These are phyloP conservation scores for Drosophila dunni DNA, from an alignment of 1,140 invertebrate species.

Conservation along the genomic window DNA sequence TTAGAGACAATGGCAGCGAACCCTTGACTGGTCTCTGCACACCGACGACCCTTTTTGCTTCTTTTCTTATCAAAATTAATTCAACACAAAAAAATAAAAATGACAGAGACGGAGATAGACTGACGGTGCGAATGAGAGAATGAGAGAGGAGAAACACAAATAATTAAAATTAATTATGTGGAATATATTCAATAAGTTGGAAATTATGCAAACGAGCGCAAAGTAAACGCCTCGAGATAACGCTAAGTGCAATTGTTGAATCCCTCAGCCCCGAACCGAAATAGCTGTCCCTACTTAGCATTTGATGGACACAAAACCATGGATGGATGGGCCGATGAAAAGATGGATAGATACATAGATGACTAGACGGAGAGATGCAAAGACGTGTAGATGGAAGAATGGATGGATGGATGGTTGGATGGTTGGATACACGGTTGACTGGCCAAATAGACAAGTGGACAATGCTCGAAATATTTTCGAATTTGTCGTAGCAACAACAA, in stretches of 20 bases:
- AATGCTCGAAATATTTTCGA: slow-evolving; percentile 61
- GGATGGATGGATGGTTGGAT: slow-evolving; percentile 9
- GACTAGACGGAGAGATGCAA: slow-evolving; percentile 15
- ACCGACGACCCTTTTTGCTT: slow-evolving; percentile 59
- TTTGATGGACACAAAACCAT: slow-evolving; percentile 58
- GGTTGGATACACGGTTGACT: not conserved
- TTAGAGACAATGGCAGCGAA: slow-evolving; percentile 70
- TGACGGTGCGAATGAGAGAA: not conserved
- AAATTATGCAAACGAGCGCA: slow-evolving; percentile 80
- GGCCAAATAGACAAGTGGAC: slow-evolving; percentile 18
- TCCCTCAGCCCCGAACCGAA: slow-evolving; percentile 46
- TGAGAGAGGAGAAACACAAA: slow-evolving; percentile 48
- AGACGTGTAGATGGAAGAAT: not conserved
- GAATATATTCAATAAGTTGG: slow-evolving; percentile 82
- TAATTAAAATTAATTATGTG: slow-evolving; percentile 83
- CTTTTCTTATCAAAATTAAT: slow-evolving; percentile 74
- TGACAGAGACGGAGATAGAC: slow-evolving; percentile 2
- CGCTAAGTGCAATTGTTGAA: slow-evolving; percentile 70
- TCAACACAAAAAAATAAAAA: slow-evolving; percentile 42
- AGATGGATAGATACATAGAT: slow-evolving; percentile 26
- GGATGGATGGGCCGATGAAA: not conserved
- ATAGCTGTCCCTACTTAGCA: slow-evolving; percentile 66
- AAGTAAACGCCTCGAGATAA: slow-evolving; percentile 73
- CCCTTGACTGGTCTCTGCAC: slow-evolving; percentile 42
- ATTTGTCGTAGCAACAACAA: slow-evolving; percentile 41